These are phyloP conservation scores for Calephelis nemesis DNA, from an alignment of 1,140 invertebrate species.

Conservation along the genomic window DNA sequence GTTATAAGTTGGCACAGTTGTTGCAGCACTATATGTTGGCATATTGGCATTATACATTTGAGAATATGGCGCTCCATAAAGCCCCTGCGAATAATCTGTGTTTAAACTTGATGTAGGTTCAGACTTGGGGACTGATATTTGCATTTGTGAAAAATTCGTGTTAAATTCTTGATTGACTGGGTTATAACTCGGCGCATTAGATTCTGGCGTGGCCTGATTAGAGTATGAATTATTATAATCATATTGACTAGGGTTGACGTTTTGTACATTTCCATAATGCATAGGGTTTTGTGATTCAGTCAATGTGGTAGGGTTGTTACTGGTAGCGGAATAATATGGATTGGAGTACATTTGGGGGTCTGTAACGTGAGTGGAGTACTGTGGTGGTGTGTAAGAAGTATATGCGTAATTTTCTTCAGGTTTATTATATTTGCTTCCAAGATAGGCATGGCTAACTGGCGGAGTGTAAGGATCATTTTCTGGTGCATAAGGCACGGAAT, in stretches of 20 bases:
- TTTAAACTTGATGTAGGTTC: conserved; percentile 36
- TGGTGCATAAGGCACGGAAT: conserved; percentile 41
- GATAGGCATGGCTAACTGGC: conserved; percentile 42
- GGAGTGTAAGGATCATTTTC: conserved; percentile 42
- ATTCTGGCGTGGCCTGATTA: conserved; percentile 27
- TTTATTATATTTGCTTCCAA: conserved; percentile 52
- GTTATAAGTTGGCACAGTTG: too few species aligned
- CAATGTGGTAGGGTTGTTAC: conserved; percentile 47
- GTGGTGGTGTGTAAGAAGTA: conserved; percentile 54
- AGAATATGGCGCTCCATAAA: conserved; percentile 59
- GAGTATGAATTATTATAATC: conserved; percentile 43
- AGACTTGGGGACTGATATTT: conserved; percentile 46
- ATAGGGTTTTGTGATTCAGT: conserved; percentile 52
- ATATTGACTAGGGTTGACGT: conserved; percentile 30
- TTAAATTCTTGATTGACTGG: conserved; percentile 48
- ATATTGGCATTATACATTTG: conserved; percentile 48
- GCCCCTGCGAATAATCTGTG: conserved; percentile 53
- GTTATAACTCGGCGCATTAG: conserved; percentile 28
- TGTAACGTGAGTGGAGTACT: conserved; percentile 47
- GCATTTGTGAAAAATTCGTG: conserved; percentile 61
- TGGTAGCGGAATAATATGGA: conserved; percentile 56
- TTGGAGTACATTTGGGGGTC: conserved; percentile 55
- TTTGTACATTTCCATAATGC: conserved; percentile 14
- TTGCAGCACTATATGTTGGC: conserved; percentile 51
- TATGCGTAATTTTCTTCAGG: conserved; percentile 54